Evolutionary conservation across 2,797 vertebrate genomes (phyloP), one percentile per base, ranked within the genome.

Genomic region (Pseudochirops cupreus): DNA sequence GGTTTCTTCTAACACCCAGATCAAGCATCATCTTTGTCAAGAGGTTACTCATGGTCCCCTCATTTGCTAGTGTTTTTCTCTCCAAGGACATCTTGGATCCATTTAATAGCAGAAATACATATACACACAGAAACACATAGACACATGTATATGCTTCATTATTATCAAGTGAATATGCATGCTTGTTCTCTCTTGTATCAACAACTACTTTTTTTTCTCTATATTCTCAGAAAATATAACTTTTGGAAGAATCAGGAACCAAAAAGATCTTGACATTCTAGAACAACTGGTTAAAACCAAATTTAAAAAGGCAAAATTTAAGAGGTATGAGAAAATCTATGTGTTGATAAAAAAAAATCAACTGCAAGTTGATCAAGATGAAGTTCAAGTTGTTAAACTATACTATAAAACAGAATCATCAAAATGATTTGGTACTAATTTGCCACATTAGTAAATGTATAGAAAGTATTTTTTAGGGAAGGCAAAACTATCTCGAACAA

Each of bases 381-480:
- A 50, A 82, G n/a, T 82, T 39, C 16, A 74, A 74, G 62, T 18
- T 74, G 33, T 39, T 2, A n/a, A 87, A 87, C 3, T 46, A 87
- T 50, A 46, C 0, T 87, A 24, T 50, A 87, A 87, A 50, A 87
- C 12, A 87, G 9, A 11, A 87, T 4, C 24, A 87, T 87, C 39
- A 87, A 87, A 50, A 87, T 46, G 21, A 50, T 87, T 50, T 87
- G 74, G 39, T 87, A 50, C 3, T 87, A 46, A 87, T 87, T 50
- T 91, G 67, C 56, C n/a, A n/a, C 54, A 50, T 21, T 0, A 5
- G 59, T 0, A 5, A 24, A 6, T 0, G 9, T 29, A 53, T 54
- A 3, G 1, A 0, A 6, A 2, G 50, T 0, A 0, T 13, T 24
- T 55, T 55, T 6, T 6, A 46, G 46, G 1, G 0, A 0, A 7